phyloP scores from a whole-genome alignment of 2,113 vertebrate species.

The Anoura caudifer region DNA sequence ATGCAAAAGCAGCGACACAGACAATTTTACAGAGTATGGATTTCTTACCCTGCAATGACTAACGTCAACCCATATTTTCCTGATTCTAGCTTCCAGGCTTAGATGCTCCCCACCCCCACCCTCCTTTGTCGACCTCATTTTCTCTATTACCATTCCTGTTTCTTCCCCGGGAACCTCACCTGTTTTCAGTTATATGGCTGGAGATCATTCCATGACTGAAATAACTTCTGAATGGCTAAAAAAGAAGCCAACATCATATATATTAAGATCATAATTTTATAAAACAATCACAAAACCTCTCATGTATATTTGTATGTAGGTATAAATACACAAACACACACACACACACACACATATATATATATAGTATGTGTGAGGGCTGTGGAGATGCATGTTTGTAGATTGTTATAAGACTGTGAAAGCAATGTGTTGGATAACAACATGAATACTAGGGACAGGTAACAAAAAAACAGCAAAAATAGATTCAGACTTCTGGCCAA shows the following conservation, averaged over 20 bases:
- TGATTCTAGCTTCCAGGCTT: neutral
- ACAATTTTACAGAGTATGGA: neutral
- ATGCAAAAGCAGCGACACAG: conserved; percentile 18
- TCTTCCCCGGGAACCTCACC: conserved; percentile 79
- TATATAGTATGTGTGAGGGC: neutral
- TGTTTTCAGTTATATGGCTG: conserved; percentile 94
- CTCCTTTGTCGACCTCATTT: neutral
- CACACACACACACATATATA: neutral
- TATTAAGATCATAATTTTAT: conserved; percentile 35
- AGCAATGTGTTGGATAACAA: neutral
- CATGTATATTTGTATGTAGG: neutral
- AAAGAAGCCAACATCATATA: conserved; percentile 25
- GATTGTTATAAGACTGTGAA: neutral
- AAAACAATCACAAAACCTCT: neutral
- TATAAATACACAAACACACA: neutral
- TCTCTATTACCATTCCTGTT: neutral
- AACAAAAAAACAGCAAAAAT: neutral
- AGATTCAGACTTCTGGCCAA: neutral
- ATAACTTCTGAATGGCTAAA: conserved; percentile 93
- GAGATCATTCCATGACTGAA: conserved; percentile 96
- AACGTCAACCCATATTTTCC: neutral
- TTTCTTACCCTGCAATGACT: neutral
- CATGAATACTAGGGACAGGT: neutral
- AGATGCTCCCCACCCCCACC: neutral
- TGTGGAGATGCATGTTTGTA: neutral